Conservation (phyloP, 1,140 invertebrate species). For the Aricia agestis region DNA sequence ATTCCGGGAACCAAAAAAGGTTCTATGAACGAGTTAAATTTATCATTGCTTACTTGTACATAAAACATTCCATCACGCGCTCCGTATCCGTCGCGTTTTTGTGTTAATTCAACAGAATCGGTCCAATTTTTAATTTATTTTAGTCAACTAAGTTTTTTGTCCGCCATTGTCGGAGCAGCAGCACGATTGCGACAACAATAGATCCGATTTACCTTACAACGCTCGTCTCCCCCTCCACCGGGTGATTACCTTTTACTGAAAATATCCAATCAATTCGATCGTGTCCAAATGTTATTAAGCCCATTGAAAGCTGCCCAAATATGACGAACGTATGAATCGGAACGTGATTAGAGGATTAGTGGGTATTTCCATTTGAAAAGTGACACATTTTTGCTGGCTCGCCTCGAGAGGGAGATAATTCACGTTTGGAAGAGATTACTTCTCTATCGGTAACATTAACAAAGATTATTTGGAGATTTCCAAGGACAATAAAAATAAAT, state of each 20-base stretch:
- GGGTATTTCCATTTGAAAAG: constrained; percentile 11
- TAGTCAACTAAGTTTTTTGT: constrained; percentile 23
- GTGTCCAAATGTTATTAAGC: constrained; percentile 45
- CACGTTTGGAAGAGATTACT: too few species aligned
- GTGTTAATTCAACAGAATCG: not conserved
- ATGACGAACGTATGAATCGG: constrained; percentile 19
- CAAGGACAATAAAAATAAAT: not conserved
- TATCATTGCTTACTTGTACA: constrained; percentile 4
- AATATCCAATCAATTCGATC: constrained; percentile 16
- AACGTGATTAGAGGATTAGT: constrained; percentile 22
- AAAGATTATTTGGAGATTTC: too few species aligned
- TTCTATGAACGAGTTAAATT: not conserved
- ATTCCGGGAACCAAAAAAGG: constrained; percentile 3
- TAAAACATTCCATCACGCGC: constrained; percentile 12
- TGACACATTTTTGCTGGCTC: too few species aligned
- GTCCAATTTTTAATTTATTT: constrained; percentile 20
- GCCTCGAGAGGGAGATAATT: too few species aligned
- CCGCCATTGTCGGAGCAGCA: constrained; percentile 28
- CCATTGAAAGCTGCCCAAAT: constrained; percentile 40
- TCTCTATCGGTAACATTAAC: too few species aligned
- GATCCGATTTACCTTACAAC: constrained; percentile 41
- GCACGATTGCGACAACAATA: constrained; percentile 41
- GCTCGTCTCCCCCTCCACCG: constrained; percentile 36
- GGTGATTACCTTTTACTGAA: constrained; percentile 37
- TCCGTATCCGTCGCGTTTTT: constrained; percentile 3